Base-by-base conservation (phyloP, 2,888 invertebrate genomes). In the Leptothorax acervorum region DNA sequence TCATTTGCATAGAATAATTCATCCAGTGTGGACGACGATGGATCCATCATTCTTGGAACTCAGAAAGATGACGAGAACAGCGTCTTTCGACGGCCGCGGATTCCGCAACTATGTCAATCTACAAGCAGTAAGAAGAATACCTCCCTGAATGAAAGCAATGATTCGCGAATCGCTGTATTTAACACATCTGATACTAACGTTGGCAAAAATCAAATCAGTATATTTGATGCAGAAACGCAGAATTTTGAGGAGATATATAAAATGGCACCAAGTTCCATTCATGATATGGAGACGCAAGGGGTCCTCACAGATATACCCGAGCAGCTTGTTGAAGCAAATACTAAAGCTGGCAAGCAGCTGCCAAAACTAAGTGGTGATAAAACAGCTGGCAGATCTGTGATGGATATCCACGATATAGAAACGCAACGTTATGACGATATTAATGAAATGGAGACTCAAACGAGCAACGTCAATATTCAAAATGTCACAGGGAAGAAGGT, bases 191-290 rank as follows among this genome's bases (percentile, higher is more conserved):
- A 15, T 60, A 35, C 8, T 35, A 31, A 57, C 1, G 4, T 23
- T 42, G 45, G 18, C 5, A 39, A 51, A 4, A 51, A 42, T 23
- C 55, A 12, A 48, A 1, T 39, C 9, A 85, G 82, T 76, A 89
- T 90, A 53, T 65, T 88, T 11, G 88, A 91, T 35, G 55, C 88
- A 81, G 91, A 91, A 45, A 91, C 90, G 0, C 91, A 90, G 53
- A 73, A 75, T 0, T 51, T 66, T 15, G 15, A 35, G 31, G 2
- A 66, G 48, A 3, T 18, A 63, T 35, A 42, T 51, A 4, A 45
- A 39, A 42, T 1, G 5, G 12, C 2, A n/a, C 15, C 11, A 70
- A 83, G 8, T 2, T 71, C 79, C 12, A 90, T 91, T 66, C 76
- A 89, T 28, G 87, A 91, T 39, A 23, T 88, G 31, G 86, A 89